Percentiles rank a stretch among this genome's conserved stretches.
Conservation (phyloP, 2,797 vertebrate species). For the Synaphobranchus kaupii region DNA sequence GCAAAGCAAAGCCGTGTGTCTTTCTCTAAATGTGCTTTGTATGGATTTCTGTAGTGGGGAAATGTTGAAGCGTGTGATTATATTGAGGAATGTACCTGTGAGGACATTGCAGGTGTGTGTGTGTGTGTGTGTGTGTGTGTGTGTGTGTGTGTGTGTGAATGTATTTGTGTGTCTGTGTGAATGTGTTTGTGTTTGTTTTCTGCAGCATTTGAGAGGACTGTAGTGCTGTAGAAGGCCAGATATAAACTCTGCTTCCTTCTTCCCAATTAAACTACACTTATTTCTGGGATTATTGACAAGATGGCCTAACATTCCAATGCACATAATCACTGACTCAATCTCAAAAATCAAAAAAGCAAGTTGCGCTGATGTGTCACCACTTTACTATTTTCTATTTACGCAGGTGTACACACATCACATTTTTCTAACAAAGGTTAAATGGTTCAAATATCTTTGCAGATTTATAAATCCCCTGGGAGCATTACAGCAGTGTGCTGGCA, state of each 20-base stretch:
- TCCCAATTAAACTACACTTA: not conserved
- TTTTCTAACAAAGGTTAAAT: not conserved
- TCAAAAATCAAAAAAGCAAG: not conserved
- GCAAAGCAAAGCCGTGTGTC: too few species aligned
- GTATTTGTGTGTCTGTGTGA: too few species aligned
- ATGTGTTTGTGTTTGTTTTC: not conserved
- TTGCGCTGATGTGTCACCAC: too few species aligned
- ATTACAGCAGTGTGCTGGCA: not conserved
- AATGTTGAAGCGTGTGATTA: not conserved
- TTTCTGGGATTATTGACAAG: not conserved
- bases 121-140: constrained; percentile 9
- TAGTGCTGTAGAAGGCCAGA: not conserved
- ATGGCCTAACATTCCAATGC: not conserved
- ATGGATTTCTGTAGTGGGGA: not conserved
- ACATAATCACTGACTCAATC: not conserved
- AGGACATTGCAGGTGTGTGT: not conserved
- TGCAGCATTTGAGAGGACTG: not conserved
- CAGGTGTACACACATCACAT: not conserved
- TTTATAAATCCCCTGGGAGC: not conserved
- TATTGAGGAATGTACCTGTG: not conserved
- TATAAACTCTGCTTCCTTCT: not conserved
- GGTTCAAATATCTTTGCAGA: not conserved
- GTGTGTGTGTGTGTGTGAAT: constrained; percentile 2
- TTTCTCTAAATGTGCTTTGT: not conserved
- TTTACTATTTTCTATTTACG: not conserved